Conservation (phyloP, 2,113 vertebrate species). For the Lophochroa leadbeateri region DNA sequence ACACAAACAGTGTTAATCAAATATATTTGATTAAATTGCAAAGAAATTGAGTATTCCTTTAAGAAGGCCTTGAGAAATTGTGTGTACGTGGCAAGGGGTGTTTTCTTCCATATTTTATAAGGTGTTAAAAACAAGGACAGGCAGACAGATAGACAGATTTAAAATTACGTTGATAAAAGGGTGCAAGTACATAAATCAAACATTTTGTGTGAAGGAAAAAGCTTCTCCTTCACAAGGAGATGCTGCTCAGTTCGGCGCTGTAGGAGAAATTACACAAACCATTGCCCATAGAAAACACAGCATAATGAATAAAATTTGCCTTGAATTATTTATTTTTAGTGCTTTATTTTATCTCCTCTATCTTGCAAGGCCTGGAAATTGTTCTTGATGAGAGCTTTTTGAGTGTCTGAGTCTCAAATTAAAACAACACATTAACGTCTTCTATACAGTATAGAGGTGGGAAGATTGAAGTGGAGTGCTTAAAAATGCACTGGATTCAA, state of each 20-base stretch:
- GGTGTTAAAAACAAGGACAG: not conserved
- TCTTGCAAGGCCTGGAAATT: constrained; percentile 31
- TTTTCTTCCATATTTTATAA: not conserved
- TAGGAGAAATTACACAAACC: constrained; percentile 64
- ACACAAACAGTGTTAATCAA: not conserved
- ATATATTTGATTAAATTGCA: not conserved
- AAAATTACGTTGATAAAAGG: constrained; percentile 44
- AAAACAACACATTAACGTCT: constrained; percentile 47
- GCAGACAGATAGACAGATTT: not conserved
- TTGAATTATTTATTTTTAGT: constrained; percentile 76
- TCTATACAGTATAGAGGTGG: not conserved
- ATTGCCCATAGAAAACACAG: constrained; percentile 40
- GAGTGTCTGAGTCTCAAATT: constrained; percentile 48
- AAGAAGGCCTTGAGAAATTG: not conserved
- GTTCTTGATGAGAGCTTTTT: constrained; percentile 44
- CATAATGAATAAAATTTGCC: constrained; percentile 63
- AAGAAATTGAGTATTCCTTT: not conserved
- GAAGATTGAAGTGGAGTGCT: not conserved
- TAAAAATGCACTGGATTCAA: constrained; percentile 3
- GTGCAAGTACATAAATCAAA: constrained; percentile 63
- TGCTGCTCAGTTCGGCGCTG: not conserved
- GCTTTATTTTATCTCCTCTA: constrained; percentile 52
- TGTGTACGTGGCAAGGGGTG: not conserved
- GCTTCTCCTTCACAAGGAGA: not conserved
- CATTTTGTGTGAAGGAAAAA: constrained; percentile 48